phyloP scores from a whole-genome alignment of 2,888 invertebrate species.

The Himalopsyche kuldschensis region DNA sequence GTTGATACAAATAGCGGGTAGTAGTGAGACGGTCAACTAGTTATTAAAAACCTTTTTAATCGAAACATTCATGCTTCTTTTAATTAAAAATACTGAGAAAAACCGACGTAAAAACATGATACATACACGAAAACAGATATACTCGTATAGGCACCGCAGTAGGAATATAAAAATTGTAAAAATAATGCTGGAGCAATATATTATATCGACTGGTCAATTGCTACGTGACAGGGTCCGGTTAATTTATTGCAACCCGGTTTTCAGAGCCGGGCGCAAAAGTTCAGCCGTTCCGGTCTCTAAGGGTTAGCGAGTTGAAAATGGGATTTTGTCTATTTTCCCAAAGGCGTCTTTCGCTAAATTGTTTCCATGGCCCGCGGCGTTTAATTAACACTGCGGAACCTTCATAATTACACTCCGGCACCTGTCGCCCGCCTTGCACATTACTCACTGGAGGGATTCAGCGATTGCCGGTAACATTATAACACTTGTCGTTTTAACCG shows the following conservation, averaged over 20 bases:
- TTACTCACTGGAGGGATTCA: neutral
- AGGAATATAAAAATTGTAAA: neutral
- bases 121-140: too few relatives aligned
- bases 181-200: too few relatives aligned
- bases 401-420: constrained; percentile 14
- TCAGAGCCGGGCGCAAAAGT: neutral
- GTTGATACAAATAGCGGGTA: too few relatives aligned
- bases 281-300: neutral
- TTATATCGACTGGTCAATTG: neutral
- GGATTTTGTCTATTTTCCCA: neutral
- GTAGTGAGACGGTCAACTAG: too few relatives aligned
- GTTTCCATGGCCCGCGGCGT: constrained; percentile 10
- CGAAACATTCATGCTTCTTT: too few relatives aligned
- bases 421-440: constrained; percentile 1
- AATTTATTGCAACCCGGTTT: neutral
- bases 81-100: too few relatives aligned
- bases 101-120: too few relatives aligned
- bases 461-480: neutral
- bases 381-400: constrained; percentile 21
- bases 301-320: neutral
- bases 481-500: neutral
- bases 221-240: neutral
- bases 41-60: too few relatives aligned
- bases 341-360: constrained; percentile 11
- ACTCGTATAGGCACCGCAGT: too few relatives aligned